These are phyloP conservation scores for Prunella fulvescens DNA, from an alignment of 2,113 vertebrate species.

Conservation along the genomic window DNA sequence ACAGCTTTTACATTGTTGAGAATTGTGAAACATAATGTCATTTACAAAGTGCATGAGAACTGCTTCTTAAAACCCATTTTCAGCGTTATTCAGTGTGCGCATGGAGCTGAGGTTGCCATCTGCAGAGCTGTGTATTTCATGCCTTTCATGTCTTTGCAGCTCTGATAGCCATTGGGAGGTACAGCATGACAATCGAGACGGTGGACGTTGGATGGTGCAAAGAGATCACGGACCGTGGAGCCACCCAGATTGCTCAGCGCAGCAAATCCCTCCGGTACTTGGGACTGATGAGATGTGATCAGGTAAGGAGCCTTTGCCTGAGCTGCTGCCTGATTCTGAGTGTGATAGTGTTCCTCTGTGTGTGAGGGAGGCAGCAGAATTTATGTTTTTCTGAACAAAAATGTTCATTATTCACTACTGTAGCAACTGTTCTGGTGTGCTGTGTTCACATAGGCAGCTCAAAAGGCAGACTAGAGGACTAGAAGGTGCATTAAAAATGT, in stretches of 20 bases:
- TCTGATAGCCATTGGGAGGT: conserved; percentile 93
- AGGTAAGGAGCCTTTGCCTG: conserved; percentile 76
- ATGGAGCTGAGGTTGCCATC: not conserved
- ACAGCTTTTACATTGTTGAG: not conserved
- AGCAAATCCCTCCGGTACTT: conserved; percentile 96
- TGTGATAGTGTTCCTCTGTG: not conserved
- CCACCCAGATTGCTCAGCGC: conserved; percentile 93
- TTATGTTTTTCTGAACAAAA: not conserved
- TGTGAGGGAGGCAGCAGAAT: not conserved
- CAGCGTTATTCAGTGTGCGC: not conserved
- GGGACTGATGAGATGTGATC: conserved; percentile 98
- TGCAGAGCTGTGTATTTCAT: not conserved
- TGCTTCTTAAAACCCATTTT: not conserved
- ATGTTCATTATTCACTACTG: not conserved
- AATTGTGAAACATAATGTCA: not conserved
- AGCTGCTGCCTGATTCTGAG: not conserved
- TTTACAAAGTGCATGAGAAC: not conserved
- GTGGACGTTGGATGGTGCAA: conserved; percentile 99
- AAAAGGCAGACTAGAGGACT: not conserved
- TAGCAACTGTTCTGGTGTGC: not conserved
- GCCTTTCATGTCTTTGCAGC: conserved; percentile 73
- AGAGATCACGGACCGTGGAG: conserved; percentile 96
- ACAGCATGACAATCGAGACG: conserved; percentile 95
- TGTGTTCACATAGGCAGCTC: not conserved
- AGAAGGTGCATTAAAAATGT: not conserved